Evolutionary conservation across 2,888 invertebrate genomes (phyloP).

Genomic region (Xanthia icteritia): DNA sequence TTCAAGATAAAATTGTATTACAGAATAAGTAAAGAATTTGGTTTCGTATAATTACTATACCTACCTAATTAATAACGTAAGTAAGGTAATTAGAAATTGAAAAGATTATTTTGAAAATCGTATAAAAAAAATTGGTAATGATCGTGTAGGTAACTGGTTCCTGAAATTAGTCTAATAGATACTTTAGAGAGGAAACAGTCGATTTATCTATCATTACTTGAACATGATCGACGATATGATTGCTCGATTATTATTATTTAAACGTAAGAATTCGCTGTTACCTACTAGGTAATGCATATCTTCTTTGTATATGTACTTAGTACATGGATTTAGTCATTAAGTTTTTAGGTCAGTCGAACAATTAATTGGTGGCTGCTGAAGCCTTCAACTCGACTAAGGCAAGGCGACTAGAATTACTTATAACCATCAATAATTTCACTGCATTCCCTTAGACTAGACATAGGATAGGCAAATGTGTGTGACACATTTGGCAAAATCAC

Average conservation of each 20-base stretch:
- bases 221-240: neutral
- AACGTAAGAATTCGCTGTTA: neutral
- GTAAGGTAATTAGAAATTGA: neutral
- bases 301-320: neutral
- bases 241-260: neutral
- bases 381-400: neutral
- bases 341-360: neutral
- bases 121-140: neutral
- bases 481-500: neutral
- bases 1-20: neutral
- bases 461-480: no score
- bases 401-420: neutral
- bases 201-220: slow-evolving; percentile 9
- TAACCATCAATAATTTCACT: neutral
- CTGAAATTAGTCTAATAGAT: neutral
- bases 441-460: no score
- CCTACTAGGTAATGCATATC: neutral
- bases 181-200: slow-evolving; percentile 5
- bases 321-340: neutral
- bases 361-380: neutral
- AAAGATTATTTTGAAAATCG: neutral
- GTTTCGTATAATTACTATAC: neutral
- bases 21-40: neutral
- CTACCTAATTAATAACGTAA: neutral
- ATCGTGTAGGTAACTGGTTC: neutral